These are phyloP conservation scores for Zaprionus inermis DNA, from an alignment of 1,140 invertebrate species.

Conservation along the genomic window DNA sequence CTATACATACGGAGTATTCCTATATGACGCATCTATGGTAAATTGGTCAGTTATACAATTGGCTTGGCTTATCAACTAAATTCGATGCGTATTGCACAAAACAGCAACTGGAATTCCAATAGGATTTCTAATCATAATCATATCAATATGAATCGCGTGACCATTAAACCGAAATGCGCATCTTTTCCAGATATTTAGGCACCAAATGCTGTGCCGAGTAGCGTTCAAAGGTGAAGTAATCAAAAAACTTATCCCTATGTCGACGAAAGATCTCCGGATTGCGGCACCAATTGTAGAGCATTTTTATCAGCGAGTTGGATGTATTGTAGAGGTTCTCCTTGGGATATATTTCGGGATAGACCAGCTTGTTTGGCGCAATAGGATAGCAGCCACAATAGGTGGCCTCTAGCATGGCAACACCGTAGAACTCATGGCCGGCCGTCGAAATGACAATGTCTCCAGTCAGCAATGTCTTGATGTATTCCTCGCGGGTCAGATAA, in stretches of 20 bases:
- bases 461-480: conserved; percentile 85
- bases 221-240: conserved; percentile 72
- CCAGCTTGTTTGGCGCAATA: conserved; percentile 88
- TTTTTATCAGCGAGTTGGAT: conserved; percentile 85
- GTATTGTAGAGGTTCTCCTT: conserved; percentile 87
- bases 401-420: conserved; percentile 91
- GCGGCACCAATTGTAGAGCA: conserved; percentile 85
- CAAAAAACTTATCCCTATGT: conserved; percentile 79
- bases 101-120: conserved; percentile 38
- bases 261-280: conserved; percentile 76
- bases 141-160: background rate
- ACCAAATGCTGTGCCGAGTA: conserved; percentile 74
- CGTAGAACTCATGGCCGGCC: conserved; percentile 91
- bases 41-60: conserved; percentile 53
- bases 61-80: conserved; percentile 41
- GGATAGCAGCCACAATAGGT: conserved; percentile 88
- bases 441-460: conserved; percentile 89
- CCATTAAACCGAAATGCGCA: conserved; percentile 55
- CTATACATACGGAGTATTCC: conserved; percentile 7
- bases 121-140: conserved; percentile 6
- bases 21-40: conserved; percentile 23
- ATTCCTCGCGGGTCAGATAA: conserved; percentile 86
- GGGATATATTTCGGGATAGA: conserved; percentile 91
- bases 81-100: conserved; percentile 50
- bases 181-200: conserved; percentile 73